A percentile compares a stretch with the other conserved stretches of the same genome.
phyloP scores from a whole-genome alignment of 2,797 vertebrate genomes.

The Lithobates sylvaticus region DNA sequence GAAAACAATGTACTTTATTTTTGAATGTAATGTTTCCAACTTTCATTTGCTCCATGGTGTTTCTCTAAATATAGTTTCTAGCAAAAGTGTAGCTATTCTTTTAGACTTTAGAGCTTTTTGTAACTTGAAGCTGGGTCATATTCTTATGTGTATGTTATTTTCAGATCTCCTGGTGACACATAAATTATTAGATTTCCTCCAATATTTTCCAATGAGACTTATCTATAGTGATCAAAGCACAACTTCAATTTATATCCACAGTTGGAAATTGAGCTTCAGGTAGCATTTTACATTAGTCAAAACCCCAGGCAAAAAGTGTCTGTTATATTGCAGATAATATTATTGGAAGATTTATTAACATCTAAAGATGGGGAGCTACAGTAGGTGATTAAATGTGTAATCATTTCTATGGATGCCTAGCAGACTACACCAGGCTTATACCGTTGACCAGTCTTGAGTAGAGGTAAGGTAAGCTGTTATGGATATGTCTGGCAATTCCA shows the following conservation, averaged over 20 bases:
- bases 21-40: neutral
- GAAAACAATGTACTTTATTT: neutral
- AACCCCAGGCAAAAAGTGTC: neutral
- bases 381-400: too few relatives aligned
- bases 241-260: neutral
- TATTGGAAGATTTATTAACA: too few relatives aligned
- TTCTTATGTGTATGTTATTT: neutral
- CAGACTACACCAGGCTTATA: neutral
- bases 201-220: neutral
- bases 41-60: neutral
- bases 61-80: neutral
- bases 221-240: neutral
- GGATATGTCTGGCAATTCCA: too few relatives aligned
- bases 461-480: too few relatives aligned
- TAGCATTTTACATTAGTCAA: neutral
- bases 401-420: neutral
- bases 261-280: neutral
- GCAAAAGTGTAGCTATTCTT: neutral
- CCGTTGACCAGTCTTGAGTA: too few relatives aligned
- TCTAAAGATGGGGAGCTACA: too few relatives aligned
- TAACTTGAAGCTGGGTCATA: neutral
- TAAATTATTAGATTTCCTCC: neutral
- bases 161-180: neutral
- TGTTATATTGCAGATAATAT: neutral
- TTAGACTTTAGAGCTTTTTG: neutral